Base-by-base conservation (phyloP, 2,113 vertebrate genomes). In the Anthoscopus minutus region DNA sequence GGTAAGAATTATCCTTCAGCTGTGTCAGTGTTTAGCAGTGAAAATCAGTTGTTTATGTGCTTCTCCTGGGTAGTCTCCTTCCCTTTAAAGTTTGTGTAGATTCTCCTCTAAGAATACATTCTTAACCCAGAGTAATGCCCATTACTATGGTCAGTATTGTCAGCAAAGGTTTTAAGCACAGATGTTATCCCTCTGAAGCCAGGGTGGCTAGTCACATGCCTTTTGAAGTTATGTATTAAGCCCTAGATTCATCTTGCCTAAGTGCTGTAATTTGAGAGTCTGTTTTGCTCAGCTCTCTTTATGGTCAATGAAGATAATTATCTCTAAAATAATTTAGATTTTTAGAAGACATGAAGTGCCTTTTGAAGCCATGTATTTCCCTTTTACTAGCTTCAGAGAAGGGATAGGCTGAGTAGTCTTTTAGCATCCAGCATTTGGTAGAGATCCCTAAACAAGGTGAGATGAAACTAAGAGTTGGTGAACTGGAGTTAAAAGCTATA, bases 201-300 rank as follows among this genome's bases (percentile, higher is more conserved):
- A 8, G 37, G 40, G 61, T 53, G 81, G 42, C 86, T 81, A 42
- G 69, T 94, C 94, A 84, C 69, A 54, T 89, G 87, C 87, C 92
- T 92, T 94, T 91, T 91, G 91, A 89, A 94, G 87, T 96, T 81
- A 38, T 2, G 20, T 74, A 86, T 73, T 88, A 70, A 74, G 51
- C 42, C 56, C 51, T 62, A 42, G 64, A 47, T 94, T 96, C 86
- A 58, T 86, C 69, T 64, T 86, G 81, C 73, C 64, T 84, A 47
- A 94, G 81, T 84, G 73, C 81, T 94, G 94, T 89, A 92, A 91
- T 89, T 94, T 78, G 78, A 95, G 94, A 94, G 60, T 62, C 77
- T 95, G 77, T 89, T 92, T 89, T 96, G 65, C 73, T 91, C 73
- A 19, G 37, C 35, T 94, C 65, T 48, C 64, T 79, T 95, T 89